phyloP scores from a whole-genome alignment of 2,113 vertebrate species.

The Lophochroa leadbeateri region DNA sequence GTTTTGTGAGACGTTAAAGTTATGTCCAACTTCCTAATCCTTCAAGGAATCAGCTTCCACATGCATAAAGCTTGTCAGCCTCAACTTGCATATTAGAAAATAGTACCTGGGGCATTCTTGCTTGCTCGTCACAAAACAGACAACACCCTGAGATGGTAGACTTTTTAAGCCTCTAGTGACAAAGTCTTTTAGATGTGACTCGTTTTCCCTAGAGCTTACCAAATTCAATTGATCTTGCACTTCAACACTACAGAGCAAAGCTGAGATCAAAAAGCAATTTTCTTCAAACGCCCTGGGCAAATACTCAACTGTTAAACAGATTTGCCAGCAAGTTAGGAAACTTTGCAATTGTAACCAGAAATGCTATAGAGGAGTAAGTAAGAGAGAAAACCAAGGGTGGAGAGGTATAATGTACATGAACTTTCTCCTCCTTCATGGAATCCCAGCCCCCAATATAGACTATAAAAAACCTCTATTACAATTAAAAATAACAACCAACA shows the following conservation, averaged over 20 bases:
- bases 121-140: neutral
- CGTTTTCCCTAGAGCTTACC: neutral
- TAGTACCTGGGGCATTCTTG: neutral
- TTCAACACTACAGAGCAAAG: conserved; percentile 36
- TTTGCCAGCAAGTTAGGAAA: conserved; percentile 1
- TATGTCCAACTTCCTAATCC: neutral
- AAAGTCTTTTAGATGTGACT: neutral
- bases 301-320: conserved; percentile 39
- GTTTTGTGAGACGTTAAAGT: neutral
- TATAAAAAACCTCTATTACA: neutral
- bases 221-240: neutral
- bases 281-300: neutral
- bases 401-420: neutral
- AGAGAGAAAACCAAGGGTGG: neutral
- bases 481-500: neutral
- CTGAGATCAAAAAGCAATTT: conserved; percentile 39
- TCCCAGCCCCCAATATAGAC: neutral
- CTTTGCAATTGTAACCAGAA: neutral
- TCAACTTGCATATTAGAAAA: neutral
- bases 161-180: neutral
- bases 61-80: neutral
- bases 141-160: neutral
- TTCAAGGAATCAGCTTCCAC: neutral
- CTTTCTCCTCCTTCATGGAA: neutral
- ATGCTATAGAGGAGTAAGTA: neutral